phyloP scores from a whole-genome alignment of 2,888 invertebrate genomes.

The Pandemis corylana region DNA sequence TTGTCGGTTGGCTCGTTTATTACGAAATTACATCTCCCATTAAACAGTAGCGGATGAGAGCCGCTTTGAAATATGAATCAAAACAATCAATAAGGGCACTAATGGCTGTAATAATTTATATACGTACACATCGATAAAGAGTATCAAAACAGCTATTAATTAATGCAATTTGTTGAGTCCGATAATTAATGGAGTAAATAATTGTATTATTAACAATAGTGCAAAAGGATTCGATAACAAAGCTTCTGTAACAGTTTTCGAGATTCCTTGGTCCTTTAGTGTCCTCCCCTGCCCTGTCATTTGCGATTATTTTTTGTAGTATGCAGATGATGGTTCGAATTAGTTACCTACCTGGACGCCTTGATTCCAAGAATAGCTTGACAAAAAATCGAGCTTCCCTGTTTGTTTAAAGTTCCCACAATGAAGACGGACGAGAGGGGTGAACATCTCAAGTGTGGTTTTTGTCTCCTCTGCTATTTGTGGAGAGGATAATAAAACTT shows the following conservation, averaged over 20 bases:
- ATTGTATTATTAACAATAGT: slow-evolving; percentile 31
- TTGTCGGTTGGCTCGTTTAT: slow-evolving; percentile 25
- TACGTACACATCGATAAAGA: slow-evolving; percentile 29
- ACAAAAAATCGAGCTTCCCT: slow-evolving; percentile 71
- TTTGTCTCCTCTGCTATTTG: slow-evolving; percentile 77
- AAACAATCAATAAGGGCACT: slow-evolving; percentile 31
- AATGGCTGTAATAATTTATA: slow-evolving; percentile 29
- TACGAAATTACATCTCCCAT: slow-evolving; percentile 34
- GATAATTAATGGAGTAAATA: slow-evolving; percentile 31
- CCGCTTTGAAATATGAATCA: slow-evolving; percentile 28
- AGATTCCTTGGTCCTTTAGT: slow-evolving; percentile 5
- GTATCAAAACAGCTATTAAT: slow-evolving; percentile 38
- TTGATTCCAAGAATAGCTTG: slow-evolving; percentile 67
- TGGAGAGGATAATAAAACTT: slow-evolving; percentile 75
- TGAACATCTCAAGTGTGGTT: slow-evolving; percentile 78
- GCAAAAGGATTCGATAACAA: slow-evolving; percentile 24
- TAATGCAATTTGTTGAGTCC: slow-evolving; percentile 30
- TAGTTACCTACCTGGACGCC: slow-evolving; percentile 74
- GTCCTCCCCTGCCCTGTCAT: slow-evolving; percentile 27
- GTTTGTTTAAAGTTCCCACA: slow-evolving; percentile 78
- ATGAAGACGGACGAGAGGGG: slow-evolving; percentile 70
- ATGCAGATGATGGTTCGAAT: slow-evolving; percentile 65
- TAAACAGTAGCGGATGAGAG: slow-evolving; percentile 12
- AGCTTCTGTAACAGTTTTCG: slow-evolving; percentile 1
- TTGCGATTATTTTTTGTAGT: slow-evolving; percentile 49